Evolutionary conservation across 53 echinoderm and acorn worm genomes (phyloP).

Genomic region (Henricia sp.): DNA sequence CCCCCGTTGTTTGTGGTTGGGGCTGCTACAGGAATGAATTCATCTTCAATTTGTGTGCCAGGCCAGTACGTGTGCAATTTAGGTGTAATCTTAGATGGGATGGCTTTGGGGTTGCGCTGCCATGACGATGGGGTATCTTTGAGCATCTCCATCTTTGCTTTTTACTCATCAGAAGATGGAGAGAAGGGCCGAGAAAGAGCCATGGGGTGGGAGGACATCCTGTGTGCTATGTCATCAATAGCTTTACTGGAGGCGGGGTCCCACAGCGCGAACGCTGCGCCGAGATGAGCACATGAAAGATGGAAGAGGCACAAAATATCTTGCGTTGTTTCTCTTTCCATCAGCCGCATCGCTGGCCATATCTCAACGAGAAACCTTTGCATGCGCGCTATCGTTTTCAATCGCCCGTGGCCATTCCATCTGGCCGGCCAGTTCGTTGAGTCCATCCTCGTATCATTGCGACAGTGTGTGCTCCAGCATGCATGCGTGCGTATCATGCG

Average conservation of each 20-base stretch:
- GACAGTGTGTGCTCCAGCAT: slow-evolving; percentile 7
- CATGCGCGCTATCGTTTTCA: slow-evolving; percentile 50
- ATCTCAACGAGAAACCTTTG: slow-evolving; percentile 47
- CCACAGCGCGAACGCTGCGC: not conserved
- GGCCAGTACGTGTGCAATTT: not conserved
- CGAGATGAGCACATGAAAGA: not conserved
- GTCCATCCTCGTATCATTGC: not conserved
- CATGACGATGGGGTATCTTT: slow-evolving; percentile 25
- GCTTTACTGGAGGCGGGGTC: slow-evolving; percentile 37
- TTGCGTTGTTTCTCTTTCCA: slow-evolving; percentile 40
- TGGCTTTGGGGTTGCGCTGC: slow-evolving; percentile 31
- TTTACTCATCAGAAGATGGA: slow-evolving; percentile 26
- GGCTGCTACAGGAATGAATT: not conserved
- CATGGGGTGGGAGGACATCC: slow-evolving; percentile 15
- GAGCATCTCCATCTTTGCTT: slow-evolving; percentile 41
- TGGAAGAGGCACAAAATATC: slow-evolving; percentile 14
- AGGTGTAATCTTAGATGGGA: slow-evolving; percentile 41
- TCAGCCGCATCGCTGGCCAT: slow-evolving; percentile 41
- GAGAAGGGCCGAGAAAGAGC: not conserved
- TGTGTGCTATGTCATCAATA: slow-evolving; percentile 54
- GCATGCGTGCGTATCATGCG: not conserved
- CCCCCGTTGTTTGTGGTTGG: not conserved
- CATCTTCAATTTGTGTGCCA: not conserved
- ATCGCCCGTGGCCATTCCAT: slow-evolving; percentile 39
- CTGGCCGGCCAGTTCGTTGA: slow-evolving; percentile 27